Percentiles rank a stretch among this genome's conserved stretches.
Conservation (phyloP, 2,888 invertebrate species). For the Apocheima hispidaria region DNA sequence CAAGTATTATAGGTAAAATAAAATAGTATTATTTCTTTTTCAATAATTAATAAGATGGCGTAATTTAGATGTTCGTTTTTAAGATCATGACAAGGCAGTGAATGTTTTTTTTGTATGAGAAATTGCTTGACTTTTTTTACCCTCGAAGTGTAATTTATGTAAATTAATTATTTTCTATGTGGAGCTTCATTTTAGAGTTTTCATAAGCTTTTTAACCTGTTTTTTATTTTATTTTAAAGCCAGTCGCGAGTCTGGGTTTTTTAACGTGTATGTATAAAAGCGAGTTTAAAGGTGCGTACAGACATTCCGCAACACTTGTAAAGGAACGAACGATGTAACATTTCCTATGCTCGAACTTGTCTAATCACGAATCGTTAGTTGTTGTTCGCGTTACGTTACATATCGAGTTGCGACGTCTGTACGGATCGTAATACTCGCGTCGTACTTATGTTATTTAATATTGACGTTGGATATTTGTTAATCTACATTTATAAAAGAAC, state of each 20-base stretch:
- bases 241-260: background rate
- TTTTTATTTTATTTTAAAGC: constrained; percentile 39
- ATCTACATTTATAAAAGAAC: no score
- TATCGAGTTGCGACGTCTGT: background rate
- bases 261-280: constrained; percentile 42
- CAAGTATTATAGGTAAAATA: constrained; percentile 74
- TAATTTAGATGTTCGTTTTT: constrained; percentile 81
- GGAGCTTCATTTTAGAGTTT: constrained; percentile 67
- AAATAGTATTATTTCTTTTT: constrained; percentile 73
- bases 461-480: constrained; percentile 64
- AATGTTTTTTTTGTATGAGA: constrained; percentile 66
- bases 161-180: constrained; percentile 66
- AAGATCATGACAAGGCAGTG: constrained; percentile 82
- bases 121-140: constrained; percentile 67
- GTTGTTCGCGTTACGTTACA: constrained; percentile 3
- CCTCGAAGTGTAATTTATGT: constrained; percentile 66
- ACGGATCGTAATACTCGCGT: constrained; percentile 4
- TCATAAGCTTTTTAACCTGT: constrained; percentile 61
- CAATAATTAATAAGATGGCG: constrained; percentile 80
- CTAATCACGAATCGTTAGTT: no score
- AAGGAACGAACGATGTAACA: background rate
- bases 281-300: constrained; percentile 2
- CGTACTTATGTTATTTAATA: constrained; percentile 63
- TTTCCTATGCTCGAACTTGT: no score
- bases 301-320: background rate